Percentiles rank a stretch among this genome's conserved stretches.
Conservation (phyloP, 2,888 invertebrate genomes). For the Rugalucina vietnamica region DNA sequence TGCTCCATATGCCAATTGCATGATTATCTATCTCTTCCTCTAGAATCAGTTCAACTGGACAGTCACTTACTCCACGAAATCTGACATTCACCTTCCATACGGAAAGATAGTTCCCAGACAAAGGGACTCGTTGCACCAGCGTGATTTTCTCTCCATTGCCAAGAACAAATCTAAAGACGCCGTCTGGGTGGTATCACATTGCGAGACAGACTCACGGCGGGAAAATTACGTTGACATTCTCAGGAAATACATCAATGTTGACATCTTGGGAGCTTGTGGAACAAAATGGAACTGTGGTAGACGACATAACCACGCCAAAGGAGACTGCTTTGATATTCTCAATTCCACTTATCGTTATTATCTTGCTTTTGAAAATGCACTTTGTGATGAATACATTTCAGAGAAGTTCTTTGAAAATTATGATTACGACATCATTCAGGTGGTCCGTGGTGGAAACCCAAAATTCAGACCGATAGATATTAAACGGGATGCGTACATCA, state of each 20-base stretch:
- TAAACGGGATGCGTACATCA: neutral
- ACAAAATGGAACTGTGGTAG: neutral
- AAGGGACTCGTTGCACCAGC: neutral
- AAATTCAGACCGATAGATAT: neutral
- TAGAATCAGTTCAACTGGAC: neutral
- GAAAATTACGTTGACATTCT: slow-evolving; percentile 2
- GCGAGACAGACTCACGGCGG: neutral
- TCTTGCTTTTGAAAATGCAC: neutral
- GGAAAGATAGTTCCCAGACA: neutral
- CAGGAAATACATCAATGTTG: neutral
- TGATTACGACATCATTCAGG: neutral
- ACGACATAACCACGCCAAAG: neutral
- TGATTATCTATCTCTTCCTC: too few relatives aligned
- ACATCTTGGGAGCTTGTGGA: neutral
- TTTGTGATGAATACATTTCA: neutral
- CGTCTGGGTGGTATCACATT: neutral
- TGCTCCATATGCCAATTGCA: too few relatives aligned
- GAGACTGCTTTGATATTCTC: neutral
- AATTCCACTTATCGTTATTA: neutral
- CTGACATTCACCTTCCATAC: neutral
- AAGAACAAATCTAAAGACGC: neutral
- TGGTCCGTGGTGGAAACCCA: neutral
- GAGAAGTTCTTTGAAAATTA: neutral
- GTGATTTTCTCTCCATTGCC: neutral
- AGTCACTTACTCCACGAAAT: neutral